A percentile compares a stretch with the other conserved stretches of the same genome.
Evolutionary conservation across 2,797 vertebrate species (phyloP).

Genomic region (Okamejei kenojei): DNA sequence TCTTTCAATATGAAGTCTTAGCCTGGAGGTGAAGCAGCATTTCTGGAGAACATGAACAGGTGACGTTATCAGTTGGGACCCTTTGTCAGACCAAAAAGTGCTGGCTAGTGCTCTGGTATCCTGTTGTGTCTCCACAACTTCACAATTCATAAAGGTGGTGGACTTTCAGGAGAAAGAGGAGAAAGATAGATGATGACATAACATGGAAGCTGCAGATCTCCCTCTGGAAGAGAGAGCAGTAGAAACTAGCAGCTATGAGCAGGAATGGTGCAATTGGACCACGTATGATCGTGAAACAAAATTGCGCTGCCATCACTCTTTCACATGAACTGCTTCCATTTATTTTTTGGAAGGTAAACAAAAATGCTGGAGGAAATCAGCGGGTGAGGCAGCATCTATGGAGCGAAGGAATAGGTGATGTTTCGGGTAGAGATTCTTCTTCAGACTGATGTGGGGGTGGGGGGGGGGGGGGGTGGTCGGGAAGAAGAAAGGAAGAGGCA

Average conservation of each 20-base stretch:
- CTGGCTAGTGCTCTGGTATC: not conserved
- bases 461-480: no score
- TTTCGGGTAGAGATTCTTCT: no score
- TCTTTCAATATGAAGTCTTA: not conserved
- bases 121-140: not conserved
- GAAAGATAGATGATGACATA: not conserved
- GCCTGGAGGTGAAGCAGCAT: not conserved
- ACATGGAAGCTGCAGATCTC: not conserved
- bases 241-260: not conserved
- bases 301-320: not conserved
- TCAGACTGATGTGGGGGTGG: no score
- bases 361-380: no score
- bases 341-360: not conserved
- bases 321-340: not conserved
- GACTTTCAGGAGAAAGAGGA: not conserved
- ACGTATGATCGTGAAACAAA: not conserved
- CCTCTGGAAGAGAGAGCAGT: not conserved
- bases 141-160: not conserved
- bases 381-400: no score
- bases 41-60: no score
- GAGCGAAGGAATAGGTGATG: no score
- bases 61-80: no score
- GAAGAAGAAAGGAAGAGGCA: no score
- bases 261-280: not conserved
- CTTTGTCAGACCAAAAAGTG: not conserved